Base-by-base conservation (phyloP, 2,888 invertebrate species). In the Hypomecis atomaria region DNA sequence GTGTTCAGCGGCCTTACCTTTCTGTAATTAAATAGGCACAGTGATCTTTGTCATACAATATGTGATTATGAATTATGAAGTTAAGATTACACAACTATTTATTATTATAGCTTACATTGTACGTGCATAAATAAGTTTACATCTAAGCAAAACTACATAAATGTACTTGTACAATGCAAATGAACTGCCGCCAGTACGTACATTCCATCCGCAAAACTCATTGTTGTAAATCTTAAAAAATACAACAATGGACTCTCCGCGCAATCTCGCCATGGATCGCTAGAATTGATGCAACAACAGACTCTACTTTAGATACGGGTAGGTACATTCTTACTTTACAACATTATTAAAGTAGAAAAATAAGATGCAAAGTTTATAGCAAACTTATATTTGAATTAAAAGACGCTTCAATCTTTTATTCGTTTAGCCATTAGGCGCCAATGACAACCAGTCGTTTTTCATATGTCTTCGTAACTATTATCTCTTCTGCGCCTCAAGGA, bases 211-310 rank as follows among this genome's bases (percentile, higher is more conserved):
- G 77, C 79, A 70, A 69, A 72, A 69, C 67, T 72, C 81, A 81
- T 84, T 85, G 80, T 84, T 82, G 72, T 78, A 71, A 76, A 77
- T 57, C 65, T 70, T 78, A 77, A 76, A 79, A 81, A 81, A 77
- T 76, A 78, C 72, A 75, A 85, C 84, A 85, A 83, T 83, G 76
- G 82, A 65, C 70, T 66, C 69, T 74, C 76, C 75, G 73, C 76
- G 71, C 66, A 71, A 78, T 78, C 69, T 68, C 33, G 65, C 61
- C 58, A 66, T 66, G 64, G 65, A 71, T 70, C 69, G 71, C 67
- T 74, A 67, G 72, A 73, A 71, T 70, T 78, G 67, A 74, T 74
- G 78, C 78, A 78, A 76, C 55, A 48, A 56, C 63, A 59, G 61
- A 66, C 57, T 49, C 37, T 37, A 8, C 13, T 50, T 50, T 54